Conservation (phyloP, 2,888 invertebrate species). For the Odontocolon sp. region DNA sequence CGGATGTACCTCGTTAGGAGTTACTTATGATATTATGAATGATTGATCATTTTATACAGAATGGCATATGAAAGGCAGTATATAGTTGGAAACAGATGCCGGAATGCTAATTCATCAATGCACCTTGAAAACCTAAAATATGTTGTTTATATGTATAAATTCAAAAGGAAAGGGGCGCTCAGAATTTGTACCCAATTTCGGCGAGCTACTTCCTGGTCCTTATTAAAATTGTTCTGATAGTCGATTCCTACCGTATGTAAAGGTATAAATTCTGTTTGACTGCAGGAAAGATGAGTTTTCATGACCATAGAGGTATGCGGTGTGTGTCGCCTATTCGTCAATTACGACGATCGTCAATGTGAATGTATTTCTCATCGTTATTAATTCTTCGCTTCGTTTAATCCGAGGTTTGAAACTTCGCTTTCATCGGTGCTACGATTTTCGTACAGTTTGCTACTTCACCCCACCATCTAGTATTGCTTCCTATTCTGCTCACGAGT, state of each 20-base stretch:
- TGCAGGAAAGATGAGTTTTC: neutral
- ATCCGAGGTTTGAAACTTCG: slow-evolving; percentile 5
- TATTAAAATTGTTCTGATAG: neutral
- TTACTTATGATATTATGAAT: too few relatives aligned
- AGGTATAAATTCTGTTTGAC: neutral
- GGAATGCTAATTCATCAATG: too few relatives aligned
- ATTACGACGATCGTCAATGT: slow-evolving; percentile 4
- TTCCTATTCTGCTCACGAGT: neutral
- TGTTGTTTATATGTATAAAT: too few relatives aligned
- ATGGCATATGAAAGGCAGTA: too few relatives aligned
- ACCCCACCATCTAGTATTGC: neutral
- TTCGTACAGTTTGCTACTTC: neutral
- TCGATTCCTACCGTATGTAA: neutral
- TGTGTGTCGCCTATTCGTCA: neutral
- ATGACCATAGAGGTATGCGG: neutral
- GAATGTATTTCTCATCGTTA: slow-evolving; percentile 30
- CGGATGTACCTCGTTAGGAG: too few relatives aligned
- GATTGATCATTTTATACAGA: too few relatives aligned
- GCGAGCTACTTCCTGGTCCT: neutral
- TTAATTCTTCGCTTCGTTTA: slow-evolving; percentile 40
- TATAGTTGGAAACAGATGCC: too few relatives aligned
- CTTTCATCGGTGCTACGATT: neutral
- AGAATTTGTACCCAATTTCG: neutral
- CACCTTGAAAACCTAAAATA: too few relatives aligned
- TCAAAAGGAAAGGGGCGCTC: neutral